Evolutionary conservation across 2,797 vertebrate genomes (phyloP), one percentile per base, ranked within the genome.

Genomic region (Anomalospiza imberbis): DNA sequence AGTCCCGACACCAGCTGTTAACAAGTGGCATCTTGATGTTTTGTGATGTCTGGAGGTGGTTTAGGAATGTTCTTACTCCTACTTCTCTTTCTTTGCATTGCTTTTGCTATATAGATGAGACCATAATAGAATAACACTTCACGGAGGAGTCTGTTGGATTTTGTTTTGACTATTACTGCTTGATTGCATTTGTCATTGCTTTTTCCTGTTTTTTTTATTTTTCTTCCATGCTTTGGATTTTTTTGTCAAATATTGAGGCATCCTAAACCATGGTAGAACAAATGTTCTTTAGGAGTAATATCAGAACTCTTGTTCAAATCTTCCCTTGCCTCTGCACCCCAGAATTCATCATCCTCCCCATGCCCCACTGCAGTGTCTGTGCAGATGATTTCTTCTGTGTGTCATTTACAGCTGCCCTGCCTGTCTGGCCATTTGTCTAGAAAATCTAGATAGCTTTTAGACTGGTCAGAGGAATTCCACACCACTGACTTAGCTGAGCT

Each of bases 11-110:
- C 58, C 47, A 63, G 44, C 61, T 86, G 47, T 68, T 89, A 80
- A 36, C 85, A 77, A 74, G 68, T 72, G 45, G 79, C 47, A 51
- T 83, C 76, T 70, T 73, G 34, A 78, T 83, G 85, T 88, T 89
- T 80, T 88, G 78, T 76, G 76, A 67, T 91, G 51, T 70, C 85
- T 95, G 85, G 60, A 76, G 89, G 74, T 82, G 65, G 76, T 86
- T 84, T 61, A 88, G 87, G 70, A 63, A 55, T 92, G 70, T 63
- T 74, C 38, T 74, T 61, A 55, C 55, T 87, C 79, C 68, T 85
- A 32, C 82, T 96, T 88, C 38, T 83, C 53, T 55, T 66, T 31
- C 72, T 85, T 85, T 89, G 51, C 36, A 44, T 88, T 2, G 1
- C 34, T 91, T 60, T 50, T 75, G 19, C 73, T 81, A 4, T 31